Evolutionary conservation across 1,140 invertebrate genomes (phyloP).

Genomic region (Drosophila murphyi): DNA sequence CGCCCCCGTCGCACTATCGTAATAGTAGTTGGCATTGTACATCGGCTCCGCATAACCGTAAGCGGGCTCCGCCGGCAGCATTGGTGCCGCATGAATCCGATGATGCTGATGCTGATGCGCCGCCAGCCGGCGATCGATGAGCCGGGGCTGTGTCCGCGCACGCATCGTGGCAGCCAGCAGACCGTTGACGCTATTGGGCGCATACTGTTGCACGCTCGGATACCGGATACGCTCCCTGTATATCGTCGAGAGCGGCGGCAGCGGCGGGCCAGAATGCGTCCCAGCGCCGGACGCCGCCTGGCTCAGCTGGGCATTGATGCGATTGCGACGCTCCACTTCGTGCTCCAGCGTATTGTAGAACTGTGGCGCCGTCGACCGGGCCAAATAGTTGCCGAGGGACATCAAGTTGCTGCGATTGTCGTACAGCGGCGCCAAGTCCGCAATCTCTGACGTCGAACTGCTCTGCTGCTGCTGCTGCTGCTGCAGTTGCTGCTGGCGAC

Average conservation of each 20-base stretch:
- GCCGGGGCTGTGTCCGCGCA: slow-evolving; percentile 85
- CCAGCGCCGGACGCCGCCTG: slow-evolving; percentile 22
- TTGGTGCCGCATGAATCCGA: slow-evolving; percentile 63
- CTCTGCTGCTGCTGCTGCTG: slow-evolving; percentile 74
- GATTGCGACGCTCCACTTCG: slow-evolving; percentile 80
- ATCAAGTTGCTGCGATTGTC: slow-evolving; percentile 81
- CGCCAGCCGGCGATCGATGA: slow-evolving; percentile 86
- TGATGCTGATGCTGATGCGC: slow-evolving; percentile 72
- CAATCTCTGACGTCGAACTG: slow-evolving; percentile 70
- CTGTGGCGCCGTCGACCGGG: slow-evolving; percentile 65
- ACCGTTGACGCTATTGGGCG: slow-evolving; percentile 56
- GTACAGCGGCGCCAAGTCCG: slow-evolving; percentile 73
- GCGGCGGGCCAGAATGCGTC: background rate
- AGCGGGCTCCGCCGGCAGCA: slow-evolving; percentile 61
- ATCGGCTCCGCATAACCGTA: slow-evolving; percentile 84
- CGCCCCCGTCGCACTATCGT: slow-evolving; percentile 85
- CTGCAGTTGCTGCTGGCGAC: slow-evolving; percentile 42
- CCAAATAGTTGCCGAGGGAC: slow-evolving; percentile 72
- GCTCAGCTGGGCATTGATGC: slow-evolving; percentile 80
- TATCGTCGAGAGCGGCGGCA: slow-evolving; percentile 70
- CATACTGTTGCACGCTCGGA: slow-evolving; percentile 67
- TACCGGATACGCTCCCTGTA: slow-evolving; percentile 77
- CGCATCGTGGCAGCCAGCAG: slow-evolving; percentile 69
- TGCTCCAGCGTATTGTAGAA: slow-evolving; percentile 80
- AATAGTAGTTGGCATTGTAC: slow-evolving; percentile 88